phyloP scores from a whole-genome alignment of 2,888 invertebrate species.

The Caenorhabditis plicata region DNA sequence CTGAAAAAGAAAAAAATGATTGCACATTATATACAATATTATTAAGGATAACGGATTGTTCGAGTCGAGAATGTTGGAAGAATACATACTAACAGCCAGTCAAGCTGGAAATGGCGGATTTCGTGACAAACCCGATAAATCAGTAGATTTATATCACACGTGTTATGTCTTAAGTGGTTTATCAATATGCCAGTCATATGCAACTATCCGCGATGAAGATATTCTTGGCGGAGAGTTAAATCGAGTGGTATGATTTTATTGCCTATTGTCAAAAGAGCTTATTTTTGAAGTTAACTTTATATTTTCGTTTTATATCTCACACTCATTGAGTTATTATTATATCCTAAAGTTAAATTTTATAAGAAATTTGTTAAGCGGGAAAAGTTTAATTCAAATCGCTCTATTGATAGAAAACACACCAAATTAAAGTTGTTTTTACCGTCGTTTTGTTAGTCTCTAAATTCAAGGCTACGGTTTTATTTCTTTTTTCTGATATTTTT shows the following conservation, averaged over 20 bases:
- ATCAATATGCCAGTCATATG: conserved; percentile 82
- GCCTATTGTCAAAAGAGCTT: neutral
- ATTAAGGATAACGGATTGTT: conserved; percentile 36
- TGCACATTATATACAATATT: too few relatives aligned
- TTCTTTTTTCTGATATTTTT: too few relatives aligned
- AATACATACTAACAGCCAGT: conserved; percentile 89
- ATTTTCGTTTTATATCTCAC: too few relatives aligned
- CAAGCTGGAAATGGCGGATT: conserved; percentile 80
- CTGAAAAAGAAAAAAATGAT: neutral
- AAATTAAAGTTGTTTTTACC: too few relatives aligned
- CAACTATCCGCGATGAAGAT: conserved; percentile 10
- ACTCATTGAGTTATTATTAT: neutral
- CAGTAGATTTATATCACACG: conserved; percentile 90
- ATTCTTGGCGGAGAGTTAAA: conserved; percentile 46
- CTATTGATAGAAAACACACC: too few relatives aligned
- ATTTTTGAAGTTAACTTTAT: too few relatives aligned
- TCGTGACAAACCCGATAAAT: conserved; percentile 91
- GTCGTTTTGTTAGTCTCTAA: too few relatives aligned
- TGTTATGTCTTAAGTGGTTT: conserved; percentile 93
- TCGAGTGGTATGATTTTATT: conserved; percentile 45
- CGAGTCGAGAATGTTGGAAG: conserved; percentile 76
- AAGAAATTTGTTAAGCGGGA: neutral
- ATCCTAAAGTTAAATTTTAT: neutral
- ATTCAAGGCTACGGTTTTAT: too few relatives aligned
- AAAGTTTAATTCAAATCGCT: too few relatives aligned